Percentiles rank a stretch among this genome's conserved stretches.
These are phyloP conservation scores for Drosophila rubida DNA, from an alignment of 2,888 invertebrate genomes.

Conservation along the genomic window DNA sequence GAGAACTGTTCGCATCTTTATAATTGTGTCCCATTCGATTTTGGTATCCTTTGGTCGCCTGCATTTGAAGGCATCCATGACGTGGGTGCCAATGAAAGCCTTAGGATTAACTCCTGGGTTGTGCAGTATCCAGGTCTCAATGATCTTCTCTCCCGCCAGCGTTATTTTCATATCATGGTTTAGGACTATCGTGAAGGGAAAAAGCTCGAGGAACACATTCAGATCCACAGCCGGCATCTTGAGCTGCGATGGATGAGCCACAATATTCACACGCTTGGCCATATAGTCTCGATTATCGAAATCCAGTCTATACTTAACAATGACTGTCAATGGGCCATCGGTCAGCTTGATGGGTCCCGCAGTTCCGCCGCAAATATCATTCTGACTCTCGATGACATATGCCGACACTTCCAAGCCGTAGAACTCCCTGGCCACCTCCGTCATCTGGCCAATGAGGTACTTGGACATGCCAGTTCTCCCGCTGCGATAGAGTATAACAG, in stretches of 20 bases:
- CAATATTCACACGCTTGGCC: constrained; percentile 82
- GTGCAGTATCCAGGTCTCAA: constrained; percentile 89
- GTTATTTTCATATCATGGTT: constrained; percentile 91
- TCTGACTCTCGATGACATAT: constrained; percentile 89
- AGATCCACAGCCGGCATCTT: constrained; percentile 87
- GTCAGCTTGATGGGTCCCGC: constrained; percentile 82
- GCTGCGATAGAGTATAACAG: constrained; percentile 94
- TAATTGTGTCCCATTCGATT: constrained; percentile 93
- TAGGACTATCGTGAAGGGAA: constrained; percentile 94
- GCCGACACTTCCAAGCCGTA: constrained; percentile 87
- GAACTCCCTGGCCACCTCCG: constrained; percentile 89
- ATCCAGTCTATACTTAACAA: constrained; percentile 90
- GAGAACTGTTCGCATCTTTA: constrained; percentile 91
- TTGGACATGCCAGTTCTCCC: constrained; percentile 92
- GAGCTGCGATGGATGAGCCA: constrained; percentile 83
- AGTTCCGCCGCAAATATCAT: constrained; percentile 83
- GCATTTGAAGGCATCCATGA: constrained; percentile 90
- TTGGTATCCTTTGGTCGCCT: constrained; percentile 91
- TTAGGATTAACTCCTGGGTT: constrained; percentile 83
- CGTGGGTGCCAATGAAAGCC: constrained; percentile 88
- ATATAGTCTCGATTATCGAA: constrained; percentile 94
- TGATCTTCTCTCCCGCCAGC: constrained; percentile 91
- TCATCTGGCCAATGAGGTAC: constrained; percentile 94
- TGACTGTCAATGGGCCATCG: constrained; percentile 85
- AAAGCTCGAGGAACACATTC: constrained; percentile 90